phyloP scores from a whole-genome alignment of 64 coral and sea anemone species.

The Pocillopora verrucosa region DNA sequence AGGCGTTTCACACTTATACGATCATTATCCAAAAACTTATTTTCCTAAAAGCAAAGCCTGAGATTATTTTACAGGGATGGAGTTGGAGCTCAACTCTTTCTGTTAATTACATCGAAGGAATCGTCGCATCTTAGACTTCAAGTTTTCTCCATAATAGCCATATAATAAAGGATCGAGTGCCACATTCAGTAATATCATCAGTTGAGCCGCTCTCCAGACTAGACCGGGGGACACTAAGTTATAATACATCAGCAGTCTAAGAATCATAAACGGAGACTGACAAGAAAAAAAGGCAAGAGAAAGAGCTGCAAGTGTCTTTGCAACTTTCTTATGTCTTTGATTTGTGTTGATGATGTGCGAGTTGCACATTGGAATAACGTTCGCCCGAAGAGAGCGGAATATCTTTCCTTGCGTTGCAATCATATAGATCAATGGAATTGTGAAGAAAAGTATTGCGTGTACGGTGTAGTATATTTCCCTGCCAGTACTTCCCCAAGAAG shows the following conservation, averaged over 20 bases:
- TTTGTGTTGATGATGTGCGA: neutral
- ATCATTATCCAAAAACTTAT: no score
- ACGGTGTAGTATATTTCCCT: neutral
- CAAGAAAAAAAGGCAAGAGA: neutral
- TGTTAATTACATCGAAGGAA: no score
- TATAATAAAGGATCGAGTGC: neutral
- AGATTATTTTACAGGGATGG: no score
- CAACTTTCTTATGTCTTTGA: constrained; percentile 13
- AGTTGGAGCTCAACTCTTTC: no score
- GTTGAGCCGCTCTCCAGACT: neutral
- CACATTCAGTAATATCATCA: neutral
- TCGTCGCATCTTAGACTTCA: neutral
- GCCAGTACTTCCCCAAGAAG: neutral
- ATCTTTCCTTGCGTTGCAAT: neutral
- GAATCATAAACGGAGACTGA: neutral
- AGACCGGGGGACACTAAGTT: neutral
- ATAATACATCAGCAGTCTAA: neutral
- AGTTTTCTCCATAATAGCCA: neutral
- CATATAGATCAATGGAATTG: neutral
- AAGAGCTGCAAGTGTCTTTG: neutral
- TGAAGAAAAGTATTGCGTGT: neutral
- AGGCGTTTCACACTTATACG: no score
- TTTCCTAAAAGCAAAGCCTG: no score
- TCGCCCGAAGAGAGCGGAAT: neutral
- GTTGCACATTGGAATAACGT: neutral